Conservation (phyloP, 2,888 invertebrate genomes). For the Ashinkailepas kermadecensis region DNA sequence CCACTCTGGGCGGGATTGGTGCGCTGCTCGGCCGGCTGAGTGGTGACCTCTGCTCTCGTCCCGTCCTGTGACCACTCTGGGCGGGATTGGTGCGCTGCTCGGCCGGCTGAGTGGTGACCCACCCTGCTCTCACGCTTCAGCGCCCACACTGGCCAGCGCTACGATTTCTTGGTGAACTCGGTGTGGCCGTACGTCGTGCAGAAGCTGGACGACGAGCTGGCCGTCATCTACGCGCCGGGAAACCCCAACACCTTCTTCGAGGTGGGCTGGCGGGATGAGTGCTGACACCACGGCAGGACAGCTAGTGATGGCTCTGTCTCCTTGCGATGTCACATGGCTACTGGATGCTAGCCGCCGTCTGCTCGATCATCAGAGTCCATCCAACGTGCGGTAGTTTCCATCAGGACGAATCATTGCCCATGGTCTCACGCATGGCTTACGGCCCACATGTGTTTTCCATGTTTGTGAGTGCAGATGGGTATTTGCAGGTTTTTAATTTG, state of each 20-base stretch:
- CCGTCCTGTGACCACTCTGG: no score
- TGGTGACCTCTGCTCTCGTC: background rate
- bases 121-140: slow-evolving; percentile 29
- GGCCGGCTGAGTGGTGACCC: background rate
- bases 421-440: no score
- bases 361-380: no score
- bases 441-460: no score
- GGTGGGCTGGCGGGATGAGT: slow-evolving; percentile 39
- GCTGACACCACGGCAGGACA: no score
- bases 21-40: background rate
- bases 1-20: background rate
- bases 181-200: slow-evolving; percentile 75
- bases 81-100: background rate
- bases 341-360: no score
- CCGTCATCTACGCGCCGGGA: slow-evolving; percentile 82
- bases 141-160: slow-evolving; percentile 50
- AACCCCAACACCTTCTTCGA: slow-evolving; percentile 79
- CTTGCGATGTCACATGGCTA: no score
- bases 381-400: no score
- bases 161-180: slow-evolving; percentile 72
- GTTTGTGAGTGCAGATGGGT: no score
- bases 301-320: no score
- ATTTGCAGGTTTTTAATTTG: no score
- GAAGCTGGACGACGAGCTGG: slow-evolving; percentile 52
- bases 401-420: no score